Base-by-base conservation (phyloP, 92 coral and sea anemone species). In the Desmophyllum pertusum region DNA sequence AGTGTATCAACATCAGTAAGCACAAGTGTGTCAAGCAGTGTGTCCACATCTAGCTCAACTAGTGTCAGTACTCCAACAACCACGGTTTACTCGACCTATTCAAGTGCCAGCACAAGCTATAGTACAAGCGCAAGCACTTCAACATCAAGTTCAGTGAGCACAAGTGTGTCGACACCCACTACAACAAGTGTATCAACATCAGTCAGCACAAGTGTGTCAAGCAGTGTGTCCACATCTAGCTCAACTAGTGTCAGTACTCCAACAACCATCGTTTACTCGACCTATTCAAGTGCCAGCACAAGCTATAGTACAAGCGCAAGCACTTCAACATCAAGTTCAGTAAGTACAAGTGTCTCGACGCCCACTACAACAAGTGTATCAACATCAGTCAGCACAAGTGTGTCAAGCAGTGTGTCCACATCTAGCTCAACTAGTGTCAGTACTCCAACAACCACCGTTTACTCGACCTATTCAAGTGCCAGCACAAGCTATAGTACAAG, bases 141-240 rank as follows among this genome's bases (percentile, higher is more conserved):
- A 75, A 76, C 78, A 64, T 17, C 39, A 75, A 79, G 79, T n/a
- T n/a, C n/a, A n/a, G n/a, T n/a, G n/a, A n/a, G n/a, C n/a, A n/a
- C n/a, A n/a, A n/a, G n/a, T n/a, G n/a, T n/a, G n/a, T n/a, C n/a
- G n/a, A n/a, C n/a, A n/a, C n/a, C n/a, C n/a, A n/a, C n/a, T n/a
- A n/a, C 90, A 40, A 64, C 67, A 21, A 84, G 84, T 39, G 76
- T 55, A 1, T 70, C 75, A 75, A 76, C 75, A 3, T 83, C 90
- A 62, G 52, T 73, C 11, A 59, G 88, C 14, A 64, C 85, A 2
- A 70, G 79, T 25, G 85, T 86, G 10, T 42, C 73, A 0, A 65
- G 75, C 8, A 52, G 72, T 41, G 38, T 85, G 29, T 59, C 88
- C 17, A 69, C 86, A 15, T 15, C 40, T 7, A 23, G 29, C 37